Base-by-base conservation (phyloP, 2,888 invertebrate species). In the Drosophila siamana region DNA sequence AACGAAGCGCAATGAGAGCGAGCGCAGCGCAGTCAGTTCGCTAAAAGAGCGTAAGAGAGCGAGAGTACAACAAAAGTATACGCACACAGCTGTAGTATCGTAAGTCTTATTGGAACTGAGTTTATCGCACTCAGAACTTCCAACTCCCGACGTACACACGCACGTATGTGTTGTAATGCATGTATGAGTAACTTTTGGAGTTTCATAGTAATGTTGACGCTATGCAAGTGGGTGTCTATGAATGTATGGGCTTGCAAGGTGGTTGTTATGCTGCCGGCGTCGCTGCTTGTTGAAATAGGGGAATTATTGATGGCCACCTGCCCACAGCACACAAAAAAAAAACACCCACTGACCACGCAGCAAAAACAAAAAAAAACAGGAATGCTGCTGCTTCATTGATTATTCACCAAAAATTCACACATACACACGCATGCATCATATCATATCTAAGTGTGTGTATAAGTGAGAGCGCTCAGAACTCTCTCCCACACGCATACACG, bases 311-410 rank as follows among this genome's bases (percentile, higher is more conserved):
- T 76, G 61, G 44, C 38, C 70, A 75, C 54, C 78, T 73, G 66
- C 78, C 54, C n/a, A 28, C 26, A 38, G 3, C 57, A 19, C 36
- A 44, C 8, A 28, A 28, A 28, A 28, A 11, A 28, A 28, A 28
- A 28, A 61, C 66, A 61, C 64, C 78, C 73, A 73, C 73, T 59
- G 61, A 50, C 47, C 57, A 64, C 40, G 41, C 69, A 60, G n/a
- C 38, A 19, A 62, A 15, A 28, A 44, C 16, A 64, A 30, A 28
- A 36, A 50, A 57, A 50, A 41, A 4, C 56, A 78, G 61, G 52
- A 79, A 74, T 74, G 67, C 65, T 74, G 67, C 65, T 72, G 72
- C 69, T 78, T 76, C 85, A 89, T 90, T 90, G 89, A 89, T 90
- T 89, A 88, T 83, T 90, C 76, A 86, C 85, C 73, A 69, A 78